phyloP scores from a whole-genome alignment of 2,113 vertebrate species.

The Pterocles gutturalis region DNA sequence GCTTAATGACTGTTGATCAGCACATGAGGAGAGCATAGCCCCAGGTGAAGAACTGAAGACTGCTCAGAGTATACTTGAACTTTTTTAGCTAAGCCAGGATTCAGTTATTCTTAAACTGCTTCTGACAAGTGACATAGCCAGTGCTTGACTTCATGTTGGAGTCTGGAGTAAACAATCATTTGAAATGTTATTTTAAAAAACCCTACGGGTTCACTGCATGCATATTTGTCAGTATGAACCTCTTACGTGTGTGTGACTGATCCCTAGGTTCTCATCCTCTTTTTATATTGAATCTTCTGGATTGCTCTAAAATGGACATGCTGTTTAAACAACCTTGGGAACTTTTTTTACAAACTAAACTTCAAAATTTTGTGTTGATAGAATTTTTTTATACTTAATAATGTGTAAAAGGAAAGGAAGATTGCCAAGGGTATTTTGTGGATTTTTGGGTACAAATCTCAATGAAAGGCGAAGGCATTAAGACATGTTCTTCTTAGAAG shows the following conservation, averaged over 20 bases:
- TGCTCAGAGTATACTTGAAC: not conserved
- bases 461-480: not conserved
- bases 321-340: not conserved
- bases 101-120: conserved; percentile 16
- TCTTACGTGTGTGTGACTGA: not conserved
- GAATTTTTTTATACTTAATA: not conserved
- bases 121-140: conserved; percentile 23
- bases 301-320: not conserved
- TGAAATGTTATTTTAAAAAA: not conserved
- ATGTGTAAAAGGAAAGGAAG: not conserved
- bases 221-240: not conserved
- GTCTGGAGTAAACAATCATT: not conserved
- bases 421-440: not conserved
- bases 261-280: not conserved
- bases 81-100: not conserved
- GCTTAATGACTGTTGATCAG: not conserved
- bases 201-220: not conserved
- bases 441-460: not conserved
- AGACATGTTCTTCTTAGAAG: not conserved
- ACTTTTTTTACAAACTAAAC: not conserved
- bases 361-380: not conserved
- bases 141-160: not conserved
- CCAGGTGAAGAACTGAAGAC: not conserved
- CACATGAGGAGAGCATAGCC: not conserved
- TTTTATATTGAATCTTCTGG: not conserved